Conservation (phyloP, 2,888 invertebrate species). For the Cantharis rustica region DNA sequence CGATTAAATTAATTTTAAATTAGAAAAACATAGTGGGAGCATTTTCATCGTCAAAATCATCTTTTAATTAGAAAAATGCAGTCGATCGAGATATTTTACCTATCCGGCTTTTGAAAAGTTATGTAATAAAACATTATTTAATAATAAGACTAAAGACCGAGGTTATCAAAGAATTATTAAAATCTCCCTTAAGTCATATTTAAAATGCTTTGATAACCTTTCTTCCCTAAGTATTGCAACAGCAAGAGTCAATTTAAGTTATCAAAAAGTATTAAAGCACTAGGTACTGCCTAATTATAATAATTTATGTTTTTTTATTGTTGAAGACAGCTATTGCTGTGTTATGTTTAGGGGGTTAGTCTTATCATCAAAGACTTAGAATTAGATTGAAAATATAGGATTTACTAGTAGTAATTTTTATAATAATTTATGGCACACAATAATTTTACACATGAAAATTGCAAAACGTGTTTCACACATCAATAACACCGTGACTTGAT, state of each 20-base stretch:
- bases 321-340: background rate
- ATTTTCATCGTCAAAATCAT: background rate
- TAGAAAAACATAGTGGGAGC: background rate
- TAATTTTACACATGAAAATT: constrained; percentile 22
- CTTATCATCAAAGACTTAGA: constrained; percentile 2
- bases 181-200: no score
- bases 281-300: background rate
- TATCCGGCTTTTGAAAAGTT: background rate
- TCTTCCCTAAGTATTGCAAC: no score
- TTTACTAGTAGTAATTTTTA: constrained; percentile 9
- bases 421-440: constrained; percentile 23
- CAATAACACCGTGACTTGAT: background rate
- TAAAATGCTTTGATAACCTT: no score
- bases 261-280: background rate
- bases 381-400: constrained; percentile 16
- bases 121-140: background rate
- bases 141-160: background rate
- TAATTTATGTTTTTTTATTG: background rate
- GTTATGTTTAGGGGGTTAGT: background rate
- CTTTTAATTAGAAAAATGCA: constrained; percentile 14
- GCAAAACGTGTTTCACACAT: constrained; percentile 3
- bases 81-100: background rate
- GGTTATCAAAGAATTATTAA: no score
- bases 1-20: background rate
- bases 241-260: no score